Percentiles rank a stretch among this genome's conserved stretches.
Conservation (phyloP, 2,888 invertebrate species). For the Bursaphelenchus okinawaensis region DNA sequence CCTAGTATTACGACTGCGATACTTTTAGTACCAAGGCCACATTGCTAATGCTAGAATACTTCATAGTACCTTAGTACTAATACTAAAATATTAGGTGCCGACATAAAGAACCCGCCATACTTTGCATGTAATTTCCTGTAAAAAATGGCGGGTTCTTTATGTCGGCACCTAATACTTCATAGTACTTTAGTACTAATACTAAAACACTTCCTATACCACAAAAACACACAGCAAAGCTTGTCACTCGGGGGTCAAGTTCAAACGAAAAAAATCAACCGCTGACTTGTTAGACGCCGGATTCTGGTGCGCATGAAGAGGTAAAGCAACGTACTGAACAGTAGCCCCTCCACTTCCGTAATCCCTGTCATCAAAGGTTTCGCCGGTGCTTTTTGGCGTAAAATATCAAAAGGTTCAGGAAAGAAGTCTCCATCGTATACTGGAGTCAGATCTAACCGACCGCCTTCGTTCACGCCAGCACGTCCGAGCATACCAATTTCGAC, state of each 20-base stretch:
- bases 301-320: background rate
- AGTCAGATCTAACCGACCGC: conserved; percentile 22
- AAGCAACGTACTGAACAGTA: conserved; percentile 17
- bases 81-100: too few relatives aligned
- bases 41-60: too few relatives aligned
- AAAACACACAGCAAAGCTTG: too few relatives aligned
- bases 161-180: too few relatives aligned
- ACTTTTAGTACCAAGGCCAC: too few relatives aligned
- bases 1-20: too few relatives aligned
- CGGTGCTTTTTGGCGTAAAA: conserved; percentile 25
- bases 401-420: conserved; percentile 26
- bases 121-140: too few relatives aligned
- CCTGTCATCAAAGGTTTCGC: conserved; percentile 28
- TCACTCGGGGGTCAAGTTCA: background rate
- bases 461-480: conserved; percentile 12
- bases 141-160: too few relatives aligned
- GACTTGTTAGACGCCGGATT: background rate
- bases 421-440: conserved; percentile 26
- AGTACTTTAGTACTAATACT: too few relatives aligned
- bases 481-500: conserved; percentile 21
- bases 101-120: too few relatives aligned
- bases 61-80: too few relatives aligned
- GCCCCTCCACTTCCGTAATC: conserved; percentile 25
- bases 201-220: too few relatives aligned
- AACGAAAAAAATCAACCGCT: background rate